Conservation (phyloP, 2,797 vertebrate species). For the Neoniphon sammara region DNA sequence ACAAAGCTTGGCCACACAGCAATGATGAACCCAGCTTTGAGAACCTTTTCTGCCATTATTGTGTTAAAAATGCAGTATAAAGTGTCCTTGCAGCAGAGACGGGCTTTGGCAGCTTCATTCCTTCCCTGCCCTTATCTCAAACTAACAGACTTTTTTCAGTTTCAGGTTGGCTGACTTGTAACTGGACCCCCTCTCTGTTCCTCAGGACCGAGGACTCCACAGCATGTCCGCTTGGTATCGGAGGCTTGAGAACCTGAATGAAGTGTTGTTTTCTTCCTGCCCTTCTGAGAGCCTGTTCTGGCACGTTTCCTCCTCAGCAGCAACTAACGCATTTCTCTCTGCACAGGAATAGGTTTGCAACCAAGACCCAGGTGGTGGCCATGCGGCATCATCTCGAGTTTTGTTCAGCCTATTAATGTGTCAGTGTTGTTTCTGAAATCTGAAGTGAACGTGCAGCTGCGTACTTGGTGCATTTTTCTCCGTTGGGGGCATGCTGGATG, state of each 20-base stretch:
- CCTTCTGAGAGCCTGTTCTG: conserved; percentile 5
- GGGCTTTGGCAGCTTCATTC: background rate
- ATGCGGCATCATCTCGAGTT: background rate
- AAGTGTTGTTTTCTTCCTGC: conserved; percentile 7
- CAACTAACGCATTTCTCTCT: conserved; percentile 35
- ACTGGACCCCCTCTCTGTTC: conserved; percentile 21
- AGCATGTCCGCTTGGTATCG: conserved; percentile 77
- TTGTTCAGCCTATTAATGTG: background rate
- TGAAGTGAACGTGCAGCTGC: background rate
- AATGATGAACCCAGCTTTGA: no score
- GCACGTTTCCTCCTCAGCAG: conserved; percentile 27
- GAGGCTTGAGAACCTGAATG: conserved; percentile 10
- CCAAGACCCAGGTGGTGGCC: conserved; percentile 1
- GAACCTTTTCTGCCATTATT: background rate
- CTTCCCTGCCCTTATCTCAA: background rate
- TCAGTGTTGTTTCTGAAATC: background rate
- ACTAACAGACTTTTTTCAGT: conserved; percentile 26
- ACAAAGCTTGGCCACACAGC: no score
- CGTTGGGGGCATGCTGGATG: conserved; percentile 18
- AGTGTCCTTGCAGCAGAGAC: background rate
- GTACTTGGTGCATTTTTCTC: background rate
- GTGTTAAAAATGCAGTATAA: background rate
- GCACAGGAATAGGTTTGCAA: conserved; percentile 41
- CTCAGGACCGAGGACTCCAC: conserved; percentile 14
- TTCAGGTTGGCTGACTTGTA: conserved; percentile 33